phyloP scores from a whole-genome alignment of 2,113 vertebrate genomes.

The Bos indicus region DNA sequence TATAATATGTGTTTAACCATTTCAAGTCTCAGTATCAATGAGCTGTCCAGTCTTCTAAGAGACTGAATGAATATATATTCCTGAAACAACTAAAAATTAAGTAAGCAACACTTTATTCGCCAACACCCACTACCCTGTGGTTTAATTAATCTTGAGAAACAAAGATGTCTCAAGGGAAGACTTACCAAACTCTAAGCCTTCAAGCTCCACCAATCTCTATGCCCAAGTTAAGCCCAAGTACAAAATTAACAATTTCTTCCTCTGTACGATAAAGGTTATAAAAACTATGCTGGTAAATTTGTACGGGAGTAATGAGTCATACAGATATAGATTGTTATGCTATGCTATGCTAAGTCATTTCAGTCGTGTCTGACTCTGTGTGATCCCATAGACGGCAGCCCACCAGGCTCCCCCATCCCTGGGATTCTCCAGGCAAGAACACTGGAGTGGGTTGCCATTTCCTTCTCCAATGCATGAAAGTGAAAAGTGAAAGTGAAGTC shows the following conservation, averaged over 20 bases:
- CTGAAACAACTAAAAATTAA: not conserved
- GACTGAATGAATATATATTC: not conserved
- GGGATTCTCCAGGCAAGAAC: too few relatives aligned
- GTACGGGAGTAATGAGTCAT: not conserved
- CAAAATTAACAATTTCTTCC: not conserved
- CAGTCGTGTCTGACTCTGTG: too few relatives aligned
- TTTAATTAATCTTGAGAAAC: not conserved
- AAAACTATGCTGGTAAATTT: not conserved
- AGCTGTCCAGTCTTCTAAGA: not conserved
- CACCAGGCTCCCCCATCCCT: too few relatives aligned
- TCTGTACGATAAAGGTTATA: not conserved
- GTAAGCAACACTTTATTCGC: not conserved
- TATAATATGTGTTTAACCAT: not conserved
- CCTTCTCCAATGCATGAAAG: too few relatives aligned
- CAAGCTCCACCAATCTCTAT: not conserved
- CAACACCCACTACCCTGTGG: not conserved
- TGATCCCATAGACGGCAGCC: too few relatives aligned
- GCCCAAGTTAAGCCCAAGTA: not conserved
- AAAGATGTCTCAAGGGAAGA: not conserved
- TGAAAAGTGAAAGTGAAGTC: too few relatives aligned
- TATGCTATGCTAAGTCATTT: too few relatives aligned
- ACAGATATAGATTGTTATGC: not conserved
- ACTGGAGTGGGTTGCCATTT: too few relatives aligned
- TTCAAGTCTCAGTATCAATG: not conserved
- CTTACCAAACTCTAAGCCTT: not conserved